Evolutionary conservation across 2,888 invertebrate genomes (phyloP), one percentile per base, ranked within the genome.

Genomic region (Drosophila mimica): DNA sequence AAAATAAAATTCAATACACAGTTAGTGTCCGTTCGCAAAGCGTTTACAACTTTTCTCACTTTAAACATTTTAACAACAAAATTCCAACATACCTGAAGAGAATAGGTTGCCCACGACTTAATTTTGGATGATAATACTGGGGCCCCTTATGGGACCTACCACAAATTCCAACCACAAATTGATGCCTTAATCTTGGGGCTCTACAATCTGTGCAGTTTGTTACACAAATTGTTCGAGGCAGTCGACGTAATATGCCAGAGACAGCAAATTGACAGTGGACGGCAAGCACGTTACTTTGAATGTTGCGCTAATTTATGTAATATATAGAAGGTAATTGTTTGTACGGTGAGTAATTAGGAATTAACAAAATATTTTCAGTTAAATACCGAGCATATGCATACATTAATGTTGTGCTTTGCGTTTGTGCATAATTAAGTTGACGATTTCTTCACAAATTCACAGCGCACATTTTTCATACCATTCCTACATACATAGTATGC

Each of bases 251-350:
- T 65, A 81, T 74, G 81, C 82, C 70, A 53, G 53, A 74, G 43
- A 65, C 30, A 71, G 73, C 79, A 71, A 81, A 74, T 75, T 76
- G 79, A 68, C 78, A 70, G 49, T 74, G 71, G 71, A 82, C 74
- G 76, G 76, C 74, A 71, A 74, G 60, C 63, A 83, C 70, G 76
- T 58, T 81, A 72, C 63, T 75, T 65, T 64, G 61, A 76, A 77
- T 85, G 75, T 72, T 79, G 73, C 59, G 49, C 86, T 81, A 81
- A 78, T 83, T 83, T 85, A 88, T 82, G 68, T 75, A 83, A 83
- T 80, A 67, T 51, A 30, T 51, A 63, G 46, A 70, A 62, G 49
- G 31, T 66, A 59, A 54, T 58, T 53, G 30, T 34, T 48, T 53
- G 40, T 61, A n/a, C 33, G 17, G 13, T 46, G 15, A 46, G 25